Conservation (phyloP, 2,113 vertebrate species). For the Acinonyx jubatus region DNA sequence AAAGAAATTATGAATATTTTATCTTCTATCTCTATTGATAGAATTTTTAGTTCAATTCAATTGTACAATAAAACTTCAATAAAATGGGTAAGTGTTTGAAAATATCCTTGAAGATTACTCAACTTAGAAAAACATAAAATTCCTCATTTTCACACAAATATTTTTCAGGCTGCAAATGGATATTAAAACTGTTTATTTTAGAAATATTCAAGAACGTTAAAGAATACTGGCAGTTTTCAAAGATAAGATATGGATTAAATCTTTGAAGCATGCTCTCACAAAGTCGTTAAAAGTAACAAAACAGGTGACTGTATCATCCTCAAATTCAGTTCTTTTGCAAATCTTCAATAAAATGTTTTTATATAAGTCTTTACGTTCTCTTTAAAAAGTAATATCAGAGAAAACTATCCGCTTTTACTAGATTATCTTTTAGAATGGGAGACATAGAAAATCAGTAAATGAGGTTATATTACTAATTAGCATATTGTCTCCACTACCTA, state of each 20-base stretch:
- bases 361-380: constrained; percentile 52
- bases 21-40: neutral
- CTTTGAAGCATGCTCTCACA: neutral
- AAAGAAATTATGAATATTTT: constrained; percentile 35
- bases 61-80: neutral
- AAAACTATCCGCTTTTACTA: constrained; percentile 79
- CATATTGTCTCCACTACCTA: constrained; percentile 86
- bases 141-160: constrained; percentile 9
- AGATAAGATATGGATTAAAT: constrained; percentile 54
- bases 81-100: neutral
- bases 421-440: constrained; percentile 83
- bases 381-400: constrained; percentile 84
- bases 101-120: neutral
- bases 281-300: constrained; percentile 60
- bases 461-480: constrained; percentile 89
- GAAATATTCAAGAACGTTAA: neutral
- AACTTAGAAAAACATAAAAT: constrained; percentile 40
- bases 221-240: neutral
- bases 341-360: constrained; percentile 61
- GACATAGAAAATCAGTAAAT: constrained; percentile 85
- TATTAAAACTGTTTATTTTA: constrained; percentile 38
- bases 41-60: constrained; percentile 7
- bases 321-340: constrained; percentile 58
- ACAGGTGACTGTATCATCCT: neutral
- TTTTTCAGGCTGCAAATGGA: neutral